These are phyloP conservation scores for Danio choprae DNA, from an alignment of 2,797 vertebrate genomes.

Conservation along the genomic window DNA sequence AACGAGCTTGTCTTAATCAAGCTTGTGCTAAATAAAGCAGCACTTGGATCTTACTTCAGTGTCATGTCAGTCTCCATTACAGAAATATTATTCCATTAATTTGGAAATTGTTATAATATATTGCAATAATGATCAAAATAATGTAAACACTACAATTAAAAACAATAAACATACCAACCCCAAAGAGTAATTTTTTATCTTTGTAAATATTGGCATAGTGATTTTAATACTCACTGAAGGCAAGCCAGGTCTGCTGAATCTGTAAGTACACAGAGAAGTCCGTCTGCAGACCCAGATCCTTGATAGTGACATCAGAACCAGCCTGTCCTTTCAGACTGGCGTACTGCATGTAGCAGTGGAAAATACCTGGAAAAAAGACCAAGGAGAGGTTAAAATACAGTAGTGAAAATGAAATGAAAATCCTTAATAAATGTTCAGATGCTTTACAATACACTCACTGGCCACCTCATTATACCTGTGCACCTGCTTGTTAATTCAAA, in stretches of 20 bases:
- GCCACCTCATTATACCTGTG: too few species aligned
- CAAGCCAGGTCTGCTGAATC: constrained; percentile 93
- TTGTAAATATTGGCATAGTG: neutral
- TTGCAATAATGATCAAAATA: neutral
- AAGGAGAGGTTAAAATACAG: neutral
- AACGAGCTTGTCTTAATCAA: too few species aligned
- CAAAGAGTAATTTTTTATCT: neutral
- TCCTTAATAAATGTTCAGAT: neutral
- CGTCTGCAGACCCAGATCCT: constrained; percentile 90
- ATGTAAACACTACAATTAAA: neutral
- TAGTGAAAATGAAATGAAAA: neutral
- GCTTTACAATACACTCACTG: neutral
- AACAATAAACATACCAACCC: neutral
- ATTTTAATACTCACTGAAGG: constrained; percentile 84
- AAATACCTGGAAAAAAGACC: constrained; percentile 79
- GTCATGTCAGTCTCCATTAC: too few species aligned
- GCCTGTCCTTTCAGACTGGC: constrained; percentile 77
- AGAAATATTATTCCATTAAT: too few species aligned
- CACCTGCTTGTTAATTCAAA: too few species aligned
- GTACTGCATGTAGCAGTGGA: constrained; percentile 93
- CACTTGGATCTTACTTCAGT: too few species aligned
- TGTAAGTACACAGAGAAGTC: constrained; percentile 92
- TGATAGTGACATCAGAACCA: constrained; percentile 85
- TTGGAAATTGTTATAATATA: neutral
- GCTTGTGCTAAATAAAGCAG: too few species aligned